Evolutionary conservation across 2,113 vertebrate species (phyloP).

Genomic region (Patagioenas fasciata): DNA sequence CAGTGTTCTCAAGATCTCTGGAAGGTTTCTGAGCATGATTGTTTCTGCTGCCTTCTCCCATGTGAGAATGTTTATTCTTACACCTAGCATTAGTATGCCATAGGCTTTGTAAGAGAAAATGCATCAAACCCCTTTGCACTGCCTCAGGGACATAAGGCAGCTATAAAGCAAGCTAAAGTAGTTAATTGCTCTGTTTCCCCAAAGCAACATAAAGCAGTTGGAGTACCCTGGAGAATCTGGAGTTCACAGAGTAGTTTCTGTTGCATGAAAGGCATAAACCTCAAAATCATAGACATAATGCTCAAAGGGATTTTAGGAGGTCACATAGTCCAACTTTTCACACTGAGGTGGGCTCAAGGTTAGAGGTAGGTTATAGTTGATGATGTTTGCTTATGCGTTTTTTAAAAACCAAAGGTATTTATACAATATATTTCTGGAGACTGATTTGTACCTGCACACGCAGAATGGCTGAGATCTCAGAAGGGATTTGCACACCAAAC

Average conservation of each 20-base stretch:
- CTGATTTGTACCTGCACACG: neutral
- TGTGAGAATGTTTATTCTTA: neutral
- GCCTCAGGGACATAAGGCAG: neutral
- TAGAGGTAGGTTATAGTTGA: neutral
- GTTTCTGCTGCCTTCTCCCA: neutral
- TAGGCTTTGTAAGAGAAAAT: slow-evolving; percentile 5
- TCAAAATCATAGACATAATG: neutral
- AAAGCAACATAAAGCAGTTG: neutral
- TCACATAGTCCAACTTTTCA: neutral
- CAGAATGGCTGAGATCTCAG: neutral
- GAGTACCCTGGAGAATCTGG: neutral
- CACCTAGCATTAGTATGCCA: neutral
- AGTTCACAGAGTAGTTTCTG: neutral
- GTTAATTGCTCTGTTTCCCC: slow-evolving; percentile 22
- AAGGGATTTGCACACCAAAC: neutral
- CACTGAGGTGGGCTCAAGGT: neutral
- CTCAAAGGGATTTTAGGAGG: neutral
- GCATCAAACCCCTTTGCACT: neutral
- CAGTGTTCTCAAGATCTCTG: neutral
- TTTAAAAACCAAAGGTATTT: neutral
- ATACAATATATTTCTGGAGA: neutral
- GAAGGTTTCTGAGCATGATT: neutral
- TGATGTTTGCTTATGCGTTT: neutral
- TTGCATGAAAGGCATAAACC: neutral
- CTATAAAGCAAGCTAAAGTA: neutral